Evolutionary conservation across 2,797 vertebrate genomes (phyloP).

Genomic region (Characodon lateralis): DNA sequence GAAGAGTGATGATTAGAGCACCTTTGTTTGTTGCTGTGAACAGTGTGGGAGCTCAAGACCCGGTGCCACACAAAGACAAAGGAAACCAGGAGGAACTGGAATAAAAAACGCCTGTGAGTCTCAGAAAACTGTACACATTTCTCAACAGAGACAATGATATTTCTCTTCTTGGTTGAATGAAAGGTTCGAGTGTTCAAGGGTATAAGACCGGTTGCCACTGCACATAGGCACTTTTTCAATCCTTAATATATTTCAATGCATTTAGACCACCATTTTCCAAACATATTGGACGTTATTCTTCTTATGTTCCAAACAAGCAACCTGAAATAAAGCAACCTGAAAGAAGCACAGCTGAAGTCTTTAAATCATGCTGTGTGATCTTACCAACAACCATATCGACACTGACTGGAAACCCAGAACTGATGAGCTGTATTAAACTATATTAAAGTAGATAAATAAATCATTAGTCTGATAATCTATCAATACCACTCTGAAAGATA

Average conservation of each 20-base stretch:
- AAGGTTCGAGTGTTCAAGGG: background rate
- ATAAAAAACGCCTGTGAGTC: conserved; percentile 61
- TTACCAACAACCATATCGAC: background rate
- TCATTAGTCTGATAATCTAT: no score
- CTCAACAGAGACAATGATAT: conserved; percentile 12
- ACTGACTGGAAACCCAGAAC: background rate
- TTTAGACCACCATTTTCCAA: background rate
- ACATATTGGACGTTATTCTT: background rate
- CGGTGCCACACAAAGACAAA: conserved; percentile 61
- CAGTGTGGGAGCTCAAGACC: conserved; percentile 59
- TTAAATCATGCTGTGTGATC: background rate
- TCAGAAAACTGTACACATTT: conserved; percentile 45
- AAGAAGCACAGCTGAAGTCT: background rate
- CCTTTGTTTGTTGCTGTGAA: conserved; percentile 57
- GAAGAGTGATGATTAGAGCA: conserved; percentile 75
- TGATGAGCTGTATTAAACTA: no score
- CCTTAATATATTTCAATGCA: background rate
- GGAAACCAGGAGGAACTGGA: conserved; percentile 48
- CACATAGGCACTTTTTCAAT: background rate
- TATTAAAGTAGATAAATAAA: no score
- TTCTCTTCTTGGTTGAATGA: conserved; percentile 11
- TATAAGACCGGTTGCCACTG: no score
- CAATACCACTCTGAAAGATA: no score
- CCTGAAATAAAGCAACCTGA: background rate
- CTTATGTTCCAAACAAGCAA: background rate